phyloP scores from a whole-genome alignment of 2,888 invertebrate genomes.

The Idaea dimidiata region DNA sequence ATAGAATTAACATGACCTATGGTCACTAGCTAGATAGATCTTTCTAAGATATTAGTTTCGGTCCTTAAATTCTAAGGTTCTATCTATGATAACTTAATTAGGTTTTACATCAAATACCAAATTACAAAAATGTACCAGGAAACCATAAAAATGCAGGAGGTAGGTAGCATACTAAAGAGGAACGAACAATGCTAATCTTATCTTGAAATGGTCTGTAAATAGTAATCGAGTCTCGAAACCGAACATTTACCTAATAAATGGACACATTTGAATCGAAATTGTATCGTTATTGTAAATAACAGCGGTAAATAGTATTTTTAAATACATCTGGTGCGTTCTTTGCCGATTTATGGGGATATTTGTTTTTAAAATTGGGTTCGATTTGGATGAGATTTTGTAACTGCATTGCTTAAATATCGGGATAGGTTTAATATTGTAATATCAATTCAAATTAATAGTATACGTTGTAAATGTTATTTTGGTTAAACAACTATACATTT shows the following conservation, averaged over 20 bases:
- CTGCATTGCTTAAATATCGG: background rate
- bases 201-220: background rate
- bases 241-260: constrained; percentile 21
- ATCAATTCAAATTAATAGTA: background rate
- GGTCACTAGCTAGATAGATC: too few species aligned
- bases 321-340: constrained; percentile 1
- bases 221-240: background rate
- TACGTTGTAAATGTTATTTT: background rate
- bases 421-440: background rate
- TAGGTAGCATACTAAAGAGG: background rate
- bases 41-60: too few species aligned
- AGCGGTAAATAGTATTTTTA: constrained; percentile 13
- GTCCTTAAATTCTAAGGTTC: too few species aligned
- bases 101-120: background rate
- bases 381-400: background rate
- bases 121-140: background rate
- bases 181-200: background rate
- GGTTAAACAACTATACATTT: too few species aligned
- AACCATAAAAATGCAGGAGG: background rate
- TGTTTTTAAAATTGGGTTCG: background rate
- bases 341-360: background rate
- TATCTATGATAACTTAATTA: too few species aligned
- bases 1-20: too few species aligned
- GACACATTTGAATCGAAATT: constrained; percentile 23
- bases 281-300: constrained; percentile 21